Base-by-base conservation (phyloP, 2,113 vertebrate species). In the Oreocharis arfaki region DNA sequence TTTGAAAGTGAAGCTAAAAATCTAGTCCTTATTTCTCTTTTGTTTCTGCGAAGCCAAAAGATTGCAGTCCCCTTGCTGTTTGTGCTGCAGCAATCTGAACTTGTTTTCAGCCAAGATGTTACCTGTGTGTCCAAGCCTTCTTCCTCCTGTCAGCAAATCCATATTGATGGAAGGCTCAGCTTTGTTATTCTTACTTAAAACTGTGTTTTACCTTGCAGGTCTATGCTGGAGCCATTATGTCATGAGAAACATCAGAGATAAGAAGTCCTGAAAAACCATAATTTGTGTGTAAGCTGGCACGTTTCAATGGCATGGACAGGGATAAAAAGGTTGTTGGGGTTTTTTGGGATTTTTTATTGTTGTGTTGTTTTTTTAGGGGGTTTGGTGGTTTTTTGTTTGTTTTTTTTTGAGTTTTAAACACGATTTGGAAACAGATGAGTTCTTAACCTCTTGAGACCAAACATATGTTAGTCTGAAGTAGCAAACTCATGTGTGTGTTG, bases 371-470 rank as follows among this genome's bases (percentile, higher is more conserved):
- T 59, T 22, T n/a, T 35, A 30, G 23, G 28, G 23, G 23, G 24
- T 11, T 49, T n/a, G 10, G 13, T n/a, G 5, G 16, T 26, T 41
- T 3, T 55, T 50, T 20, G 14, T 79, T 37, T 8, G 0, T 4
- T 3, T 56, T 55, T 20, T 16, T 79, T 37, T 8, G 0, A 8
- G 22, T 64, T 83, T 69, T 44, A 70, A 61, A 47, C 21, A n/a
- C 1, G 0, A 1, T 89, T 71, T 78, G 52, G 64, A 68, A 92
- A 52, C 33, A 78, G 56, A 44, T 65, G 37, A 73, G 14, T 69
- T 55, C 24, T 92, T 76, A 70, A 59, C 56, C 27, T 93, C 73
- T 63, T 80, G 67, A 63, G 37, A 79, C 33, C 63, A 82, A 90
- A 32, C 42, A 27, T 52, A 64, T 28, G 44, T 81, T 92, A 70